phyloP scores from a whole-genome alignment of 2,113 vertebrate genomes.

The Bombycilla garrulus region DNA sequence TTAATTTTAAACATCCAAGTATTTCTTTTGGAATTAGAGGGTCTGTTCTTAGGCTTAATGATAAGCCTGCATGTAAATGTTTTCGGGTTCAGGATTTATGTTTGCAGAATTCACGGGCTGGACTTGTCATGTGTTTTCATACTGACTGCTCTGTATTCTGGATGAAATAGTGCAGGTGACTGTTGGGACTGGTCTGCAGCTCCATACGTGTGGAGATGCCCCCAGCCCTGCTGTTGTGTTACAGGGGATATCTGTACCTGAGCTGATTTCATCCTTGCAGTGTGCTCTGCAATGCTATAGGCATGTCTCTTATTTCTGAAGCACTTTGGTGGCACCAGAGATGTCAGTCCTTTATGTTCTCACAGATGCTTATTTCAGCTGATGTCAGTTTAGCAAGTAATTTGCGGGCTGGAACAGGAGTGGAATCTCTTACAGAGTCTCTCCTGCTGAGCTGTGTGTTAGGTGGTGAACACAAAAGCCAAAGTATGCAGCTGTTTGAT shows the following conservation, averaged over 20 bases:
- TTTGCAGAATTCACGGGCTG: not conserved
- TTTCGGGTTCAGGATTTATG: constrained; percentile 15
- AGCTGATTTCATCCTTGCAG: not conserved
- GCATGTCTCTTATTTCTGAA: not conserved
- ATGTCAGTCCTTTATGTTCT: not conserved
- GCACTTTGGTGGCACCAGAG: not conserved
- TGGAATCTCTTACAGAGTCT: not conserved
- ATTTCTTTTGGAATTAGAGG: constrained; percentile 16
- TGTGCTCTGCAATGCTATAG: not conserved
- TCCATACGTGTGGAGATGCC: fast-evolving
- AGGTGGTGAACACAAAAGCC: not conserved
- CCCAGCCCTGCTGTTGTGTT: not conserved
- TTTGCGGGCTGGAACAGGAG: not conserved
- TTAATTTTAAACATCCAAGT: not conserved
- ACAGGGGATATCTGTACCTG: no score
- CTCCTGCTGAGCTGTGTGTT: not conserved
- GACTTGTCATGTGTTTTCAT: not conserved
- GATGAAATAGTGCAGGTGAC: not conserved
- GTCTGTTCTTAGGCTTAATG: not conserved
- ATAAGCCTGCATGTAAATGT: constrained; percentile 22
- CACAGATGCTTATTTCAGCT: not conserved
- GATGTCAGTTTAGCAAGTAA: not conserved
- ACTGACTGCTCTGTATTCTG: not conserved
- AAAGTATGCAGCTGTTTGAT: not conserved
- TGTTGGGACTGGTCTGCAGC: not conserved